Evolutionary conservation across 2,113 vertebrate species (phyloP).

Genomic region (Empidonax alnorum): DNA sequence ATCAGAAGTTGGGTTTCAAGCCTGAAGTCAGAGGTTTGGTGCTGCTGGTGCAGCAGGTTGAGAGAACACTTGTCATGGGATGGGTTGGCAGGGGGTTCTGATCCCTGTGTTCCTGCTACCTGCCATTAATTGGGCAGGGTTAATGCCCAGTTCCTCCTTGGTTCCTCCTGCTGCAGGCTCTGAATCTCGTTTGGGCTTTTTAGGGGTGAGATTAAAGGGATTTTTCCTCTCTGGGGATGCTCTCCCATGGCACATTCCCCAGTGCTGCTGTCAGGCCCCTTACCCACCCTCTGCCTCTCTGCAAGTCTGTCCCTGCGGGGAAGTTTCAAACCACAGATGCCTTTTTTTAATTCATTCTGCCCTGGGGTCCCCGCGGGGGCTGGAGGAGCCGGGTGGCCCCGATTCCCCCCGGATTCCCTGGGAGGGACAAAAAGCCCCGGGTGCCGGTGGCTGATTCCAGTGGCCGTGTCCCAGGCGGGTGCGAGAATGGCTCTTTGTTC

Average conservation of each 20-base stretch:
- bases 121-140: rapidly evolving
- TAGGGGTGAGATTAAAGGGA: background rate
- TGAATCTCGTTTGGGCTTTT: background rate
- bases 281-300: background rate
- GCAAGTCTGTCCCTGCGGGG: background rate
- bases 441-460: background rate
- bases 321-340: background rate
- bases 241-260: background rate
- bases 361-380: rapidly evolving
- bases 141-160: background rate
- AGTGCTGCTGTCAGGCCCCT: background rate
- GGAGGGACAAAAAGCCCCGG: background rate
- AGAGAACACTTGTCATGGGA: rapidly evolving
- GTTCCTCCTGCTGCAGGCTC: background rate
- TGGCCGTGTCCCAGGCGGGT: background rate
- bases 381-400: background rate
- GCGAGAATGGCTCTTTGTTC: conserved; percentile 44
- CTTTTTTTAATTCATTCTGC: background rate
- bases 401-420: background rate
- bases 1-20: background rate
- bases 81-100: background rate
- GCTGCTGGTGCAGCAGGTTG: background rate
- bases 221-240: background rate
- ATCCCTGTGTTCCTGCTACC: background rate
- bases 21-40: background rate